Evolutionary conservation across 2,888 invertebrate genomes (phyloP), one percentile per base, ranked within the genome.

Genomic region (Metacarcinus magister): DNA sequence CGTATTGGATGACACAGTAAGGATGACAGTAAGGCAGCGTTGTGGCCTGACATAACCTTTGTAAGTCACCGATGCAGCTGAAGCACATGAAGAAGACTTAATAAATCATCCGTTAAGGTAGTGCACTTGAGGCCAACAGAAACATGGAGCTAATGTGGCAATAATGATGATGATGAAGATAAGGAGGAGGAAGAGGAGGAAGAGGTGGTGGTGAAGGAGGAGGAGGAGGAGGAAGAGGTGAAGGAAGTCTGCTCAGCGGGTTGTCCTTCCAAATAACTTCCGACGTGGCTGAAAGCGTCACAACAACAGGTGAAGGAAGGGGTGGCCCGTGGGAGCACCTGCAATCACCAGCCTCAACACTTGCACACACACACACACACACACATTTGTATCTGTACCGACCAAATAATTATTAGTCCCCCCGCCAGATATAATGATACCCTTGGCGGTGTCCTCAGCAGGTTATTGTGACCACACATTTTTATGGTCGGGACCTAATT

Each of bases 231-330:
- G 23, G 82, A 82, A 32, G 2, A 82, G 82, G 82, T 32, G 82
- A 82, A 82, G 82, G 82, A 82, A 82, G 82, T 82, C 32, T 8
- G 28, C 82, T 82, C 82, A 32, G 82, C 32, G 32, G 82, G 82
- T 8, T 82, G 82, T 82, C 82, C 16, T 82, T 82, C 82, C 32
- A 82, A 82, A 82, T 82, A 82, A 32, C 82, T 82, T 82, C 82
- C 82, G 82, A 82, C 82, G 82, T 28, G 28, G 82, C 82, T 82
- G 32, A 32, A 82, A 82, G 82, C 82, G 82, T 82, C 82, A 82
- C 82, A 82, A 32, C 10, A 82, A 28, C 19, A 82, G 23, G 82
- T 10, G 7, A 2, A 10, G 82, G 32, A 32, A 28, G 32, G 32
- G 32, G 32, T 7, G 82, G 82, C 82, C 28, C 28, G 82, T 28